Percentiles rank a stretch among this genome's conserved stretches.
Evolutionary conservation across 2,888 invertebrate genomes (phyloP).

Genomic region (Pycnomerus fuliginosus): DNA sequence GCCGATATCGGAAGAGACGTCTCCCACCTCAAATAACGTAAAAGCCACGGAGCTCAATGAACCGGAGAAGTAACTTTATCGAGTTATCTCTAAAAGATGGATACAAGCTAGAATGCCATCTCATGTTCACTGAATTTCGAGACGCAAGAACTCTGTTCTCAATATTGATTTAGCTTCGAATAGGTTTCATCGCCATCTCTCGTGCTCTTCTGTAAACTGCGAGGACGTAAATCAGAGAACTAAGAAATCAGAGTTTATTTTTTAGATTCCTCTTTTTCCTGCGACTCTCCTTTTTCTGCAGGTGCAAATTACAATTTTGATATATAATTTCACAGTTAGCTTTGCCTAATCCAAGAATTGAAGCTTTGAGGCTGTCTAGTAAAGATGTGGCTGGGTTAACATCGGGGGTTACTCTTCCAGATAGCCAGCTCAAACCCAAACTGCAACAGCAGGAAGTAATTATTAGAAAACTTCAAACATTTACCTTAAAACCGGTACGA

Average conservation of each 20-base stretch:
- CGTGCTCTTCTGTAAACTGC: conserved; percentile 26
- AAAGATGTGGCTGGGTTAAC: conserved; percentile 53
- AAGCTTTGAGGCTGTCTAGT: conserved; percentile 65
- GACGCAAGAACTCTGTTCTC: too few relatives aligned
- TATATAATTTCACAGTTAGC: conserved; percentile 65
- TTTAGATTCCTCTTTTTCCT: conserved; percentile 26
- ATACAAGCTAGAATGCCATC: too few relatives aligned
- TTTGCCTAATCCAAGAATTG: conserved; percentile 67
- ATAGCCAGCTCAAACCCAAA: conserved; percentile 74
- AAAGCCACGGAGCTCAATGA: too few relatives aligned
- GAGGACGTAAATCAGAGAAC: too few relatives aligned
- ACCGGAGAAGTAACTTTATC: too few relatives aligned
- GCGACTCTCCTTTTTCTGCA: conserved; percentile 47
- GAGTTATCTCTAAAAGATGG: too few relatives aligned
- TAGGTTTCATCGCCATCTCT: neutral
- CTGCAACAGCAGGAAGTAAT: conserved; percentile 58
- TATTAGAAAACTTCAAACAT: neutral
- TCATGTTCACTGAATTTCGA: too few relatives aligned
- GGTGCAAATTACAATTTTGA: conserved; percentile 57
- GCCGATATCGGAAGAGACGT: too few relatives aligned
- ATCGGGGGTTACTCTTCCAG: conserved; percentile 55
- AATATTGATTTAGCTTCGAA: neutral
- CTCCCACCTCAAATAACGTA: too few relatives aligned
- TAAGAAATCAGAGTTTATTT: too few relatives aligned
- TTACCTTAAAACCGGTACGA: conserved; percentile 78